Percentiles rank a stretch among this genome's conserved stretches.
phyloP scores from a whole-genome alignment of 92 coral and sea anemone genomes.

The Heteractis magnifica region DNA sequence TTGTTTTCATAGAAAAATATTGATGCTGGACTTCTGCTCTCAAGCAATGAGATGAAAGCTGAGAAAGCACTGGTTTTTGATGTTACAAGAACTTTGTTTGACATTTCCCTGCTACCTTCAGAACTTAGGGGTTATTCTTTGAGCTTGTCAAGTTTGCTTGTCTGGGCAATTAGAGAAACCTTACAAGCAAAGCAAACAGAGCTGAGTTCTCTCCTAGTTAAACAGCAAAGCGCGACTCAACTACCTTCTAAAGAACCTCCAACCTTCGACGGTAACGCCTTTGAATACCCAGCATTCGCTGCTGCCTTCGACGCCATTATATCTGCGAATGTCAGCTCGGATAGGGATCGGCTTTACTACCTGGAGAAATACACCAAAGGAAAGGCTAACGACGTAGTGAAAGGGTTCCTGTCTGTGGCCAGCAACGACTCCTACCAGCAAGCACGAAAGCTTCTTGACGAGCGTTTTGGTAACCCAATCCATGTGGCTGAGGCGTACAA shows the following conservation, averaged over 20 bases:
- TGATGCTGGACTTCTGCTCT: slow-evolving; percentile 1
- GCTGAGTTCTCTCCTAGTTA: slow-evolving; percentile 42
- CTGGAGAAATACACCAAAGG: slow-evolving; percentile 65
- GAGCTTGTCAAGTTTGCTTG: slow-evolving; percentile 17
- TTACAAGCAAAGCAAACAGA: slow-evolving; percentile 31
- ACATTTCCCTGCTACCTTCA: not conserved
- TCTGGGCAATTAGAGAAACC: slow-evolving; percentile 37
- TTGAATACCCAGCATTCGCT: not conserved
- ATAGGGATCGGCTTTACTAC: slow-evolving; percentile 51
- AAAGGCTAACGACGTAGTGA: slow-evolving; percentile 58
- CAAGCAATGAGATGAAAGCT: slow-evolving; percentile 18
- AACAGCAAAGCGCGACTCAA: slow-evolving; percentile 32
- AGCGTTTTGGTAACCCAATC: slow-evolving; percentile 68
- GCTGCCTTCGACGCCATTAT: slow-evolving; percentile 33
- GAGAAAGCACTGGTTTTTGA: slow-evolving; percentile 16
- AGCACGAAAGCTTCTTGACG: slow-evolving; percentile 55
- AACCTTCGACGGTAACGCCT: slow-evolving; percentile 19
- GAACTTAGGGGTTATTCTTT: slow-evolving; percentile 6
- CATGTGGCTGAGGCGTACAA: slow-evolving; percentile 63
- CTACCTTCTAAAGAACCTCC: slow-evolving; percentile 64
- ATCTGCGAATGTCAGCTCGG: slow-evolving; percentile 13
- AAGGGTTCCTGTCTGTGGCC: slow-evolving; percentile 51
- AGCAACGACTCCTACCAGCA: slow-evolving; percentile 53
- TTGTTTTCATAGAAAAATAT: slow-evolving; percentile 16
- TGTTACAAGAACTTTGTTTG: slow-evolving; percentile 12